A percentile compares a stretch with the other conserved stretches of the same genome.
Evolutionary conservation across 2,797 vertebrate genomes (phyloP).

Genomic region (Thunnus albacares): DNA sequence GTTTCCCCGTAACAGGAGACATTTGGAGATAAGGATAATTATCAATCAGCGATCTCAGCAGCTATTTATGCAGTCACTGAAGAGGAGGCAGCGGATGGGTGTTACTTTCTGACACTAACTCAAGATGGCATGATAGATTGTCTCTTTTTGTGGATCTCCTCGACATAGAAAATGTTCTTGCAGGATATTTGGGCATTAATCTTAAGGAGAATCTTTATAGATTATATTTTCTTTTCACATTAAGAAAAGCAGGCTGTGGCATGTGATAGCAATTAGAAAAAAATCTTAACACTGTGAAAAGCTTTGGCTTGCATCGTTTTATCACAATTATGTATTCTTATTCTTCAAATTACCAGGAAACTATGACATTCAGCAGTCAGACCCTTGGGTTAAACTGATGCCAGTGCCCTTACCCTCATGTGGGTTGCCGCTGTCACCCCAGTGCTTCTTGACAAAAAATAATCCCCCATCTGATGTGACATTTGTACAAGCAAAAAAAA

Average conservation of each 20-base stretch:
- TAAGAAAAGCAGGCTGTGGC: background rate
- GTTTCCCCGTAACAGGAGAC: slow-evolving; percentile 83
- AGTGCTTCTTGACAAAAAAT: slow-evolving; percentile 34
- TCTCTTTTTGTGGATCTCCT: slow-evolving; percentile 40
- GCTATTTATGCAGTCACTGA: slow-evolving; percentile 78
- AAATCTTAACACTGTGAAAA: background rate
- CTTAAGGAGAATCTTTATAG: slow-evolving; percentile 6
- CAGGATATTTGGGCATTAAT: slow-evolving; percentile 11
- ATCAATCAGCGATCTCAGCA: slow-evolving; percentile 82
- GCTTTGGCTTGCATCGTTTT: slow-evolving; percentile 1
- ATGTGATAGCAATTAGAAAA: background rate
- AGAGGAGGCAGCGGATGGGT: slow-evolving; percentile 61
- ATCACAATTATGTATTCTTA: slow-evolving; percentile 1
- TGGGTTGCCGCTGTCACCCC: slow-evolving; percentile 35
- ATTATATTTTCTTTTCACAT: background rate
- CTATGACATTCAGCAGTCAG: slow-evolving; percentile 60
- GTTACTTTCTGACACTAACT: slow-evolving; percentile 73
- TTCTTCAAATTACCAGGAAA: slow-evolving; percentile 28
- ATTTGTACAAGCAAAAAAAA: slow-evolving; percentile 61
- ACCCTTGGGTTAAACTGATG: slow-evolving; percentile 59
- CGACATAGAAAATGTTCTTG: slow-evolving; percentile 24
- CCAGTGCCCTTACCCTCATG: slow-evolving; percentile 47
- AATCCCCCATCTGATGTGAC: slow-evolving; percentile 65
- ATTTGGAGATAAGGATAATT: slow-evolving; percentile 84
- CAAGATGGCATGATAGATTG: slow-evolving; percentile 65